Base-by-base conservation (phyloP, 1,140 invertebrate species). In the Tetragonula clypearis region DNA sequence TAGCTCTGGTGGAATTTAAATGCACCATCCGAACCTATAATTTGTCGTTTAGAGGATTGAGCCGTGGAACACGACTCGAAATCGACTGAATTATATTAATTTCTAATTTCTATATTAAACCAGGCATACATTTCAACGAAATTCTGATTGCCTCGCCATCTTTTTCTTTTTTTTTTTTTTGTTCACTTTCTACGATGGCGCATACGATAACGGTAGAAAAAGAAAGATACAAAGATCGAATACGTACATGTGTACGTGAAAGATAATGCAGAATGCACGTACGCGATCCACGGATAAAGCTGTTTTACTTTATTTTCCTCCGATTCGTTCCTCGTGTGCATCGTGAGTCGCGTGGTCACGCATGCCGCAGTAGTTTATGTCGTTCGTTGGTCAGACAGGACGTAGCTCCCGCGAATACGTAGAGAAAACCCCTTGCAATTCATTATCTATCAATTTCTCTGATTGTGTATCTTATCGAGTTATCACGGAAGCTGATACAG, bases 341-440 rank as follows among this genome's bases (percentile, higher is more conserved):
- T n/a, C 72, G 21, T 4, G 11, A 17, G 17, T 49, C 21, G 73
- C 15, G 17, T 8, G 19, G 0, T n/a, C 58, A 60, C 75, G 56
- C 62, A 75, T 83, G 30, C 53, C 66, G 1, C 56, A 86, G 79
- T 86, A 75, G 86, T 82, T 55, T 26, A n/a, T 5, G 65, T 83
- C 88, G 77, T 58, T 68, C 88, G 76, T 30, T 78, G 69, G 12
- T 88, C 86, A 79, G 82, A 14, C 78, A 23, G 55, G 60, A 73
- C 74, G 66, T 74, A 69, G 69, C 77, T 21, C 21, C 15, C 8
- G 12, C 35, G 19, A 49, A 73, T 11, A n/a, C 71, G 41, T 71
- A 6, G 3, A 9, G 15, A n/a, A 66, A n/a, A 66, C 15, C 9
- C 2, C 6, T 58, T 66, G n/a, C 23, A 15, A 19, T 68, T 35